These are phyloP conservation scores for Drosophila anceps DNA, from an alignment of 2,888 invertebrate species.

Conservation along the genomic window DNA sequence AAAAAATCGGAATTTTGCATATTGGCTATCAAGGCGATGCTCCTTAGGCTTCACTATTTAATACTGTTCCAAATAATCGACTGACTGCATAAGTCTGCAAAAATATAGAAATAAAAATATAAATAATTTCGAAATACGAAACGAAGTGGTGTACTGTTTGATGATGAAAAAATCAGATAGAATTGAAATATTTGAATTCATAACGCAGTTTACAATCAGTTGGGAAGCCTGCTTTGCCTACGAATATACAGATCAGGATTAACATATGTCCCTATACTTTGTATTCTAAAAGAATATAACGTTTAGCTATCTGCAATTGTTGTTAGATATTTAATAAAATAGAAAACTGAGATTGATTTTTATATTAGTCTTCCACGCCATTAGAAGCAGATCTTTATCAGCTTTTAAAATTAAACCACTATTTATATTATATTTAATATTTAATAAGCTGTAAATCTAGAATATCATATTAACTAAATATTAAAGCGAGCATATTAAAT, in stretches of 20 bases:
- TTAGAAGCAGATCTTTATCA: too few relatives aligned
- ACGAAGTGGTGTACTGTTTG: slow-evolving; percentile 27
- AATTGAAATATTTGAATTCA: neutral
- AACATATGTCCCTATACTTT: neutral
- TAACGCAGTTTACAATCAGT: neutral
- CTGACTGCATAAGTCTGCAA: slow-evolving; percentile 19
- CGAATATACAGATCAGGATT: neutral
- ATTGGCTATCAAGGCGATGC: slow-evolving; percentile 1
- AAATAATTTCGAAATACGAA: slow-evolving; percentile 46
- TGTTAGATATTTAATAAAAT: neutral
- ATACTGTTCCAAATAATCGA: slow-evolving; percentile 11
- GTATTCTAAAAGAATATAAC: neutral
- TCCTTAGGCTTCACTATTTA: neutral
- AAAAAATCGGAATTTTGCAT: slow-evolving; percentile 43
- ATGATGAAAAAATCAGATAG: slow-evolving; percentile 31
- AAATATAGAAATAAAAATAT: slow-evolving; percentile 26
- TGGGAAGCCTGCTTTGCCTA: slow-evolving; percentile 34
- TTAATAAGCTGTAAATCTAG: too few relatives aligned
- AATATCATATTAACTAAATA: too few relatives aligned
- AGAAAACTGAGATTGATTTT: too few relatives aligned
- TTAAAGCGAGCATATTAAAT: too few relatives aligned
- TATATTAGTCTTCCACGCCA: too few relatives aligned
- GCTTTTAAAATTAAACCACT: too few relatives aligned
- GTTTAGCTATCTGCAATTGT: neutral
- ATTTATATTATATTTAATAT: too few relatives aligned